These are phyloP conservation scores for Dione juno DNA, from an alignment of 2,888 invertebrate genomes.

Conservation along the genomic window DNA sequence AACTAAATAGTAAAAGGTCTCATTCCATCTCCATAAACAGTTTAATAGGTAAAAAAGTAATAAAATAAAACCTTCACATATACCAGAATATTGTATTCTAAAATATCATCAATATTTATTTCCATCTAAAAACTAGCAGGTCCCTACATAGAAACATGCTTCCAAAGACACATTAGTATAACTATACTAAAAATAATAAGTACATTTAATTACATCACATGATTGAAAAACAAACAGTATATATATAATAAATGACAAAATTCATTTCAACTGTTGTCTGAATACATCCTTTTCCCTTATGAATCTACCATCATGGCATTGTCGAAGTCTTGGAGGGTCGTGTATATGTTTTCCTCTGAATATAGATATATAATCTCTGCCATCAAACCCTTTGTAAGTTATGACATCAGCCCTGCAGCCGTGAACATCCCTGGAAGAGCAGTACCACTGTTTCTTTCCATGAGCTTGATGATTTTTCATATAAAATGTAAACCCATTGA, in stretches of 20 bases:
- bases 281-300: conserved; percentile 72
- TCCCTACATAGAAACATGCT: conserved; percentile 73
- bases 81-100: conserved; percentile 78
- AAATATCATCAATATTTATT: conserved; percentile 65
- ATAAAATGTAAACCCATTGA: conserved; percentile 78
- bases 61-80: conserved; percentile 36
- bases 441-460: conserved; percentile 80
- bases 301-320: conserved; percentile 76
- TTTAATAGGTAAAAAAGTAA: conserved; percentile 35
- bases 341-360: conserved; percentile 77
- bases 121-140: conserved; percentile 70
- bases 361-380: conserved; percentile 77
- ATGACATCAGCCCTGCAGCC: conserved; percentile 78
- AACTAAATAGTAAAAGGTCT: neutral
- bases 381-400: conserved; percentile 73
- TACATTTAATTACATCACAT: conserved; percentile 71
- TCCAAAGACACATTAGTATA: conserved; percentile 59
- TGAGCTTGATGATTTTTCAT: conserved; percentile 81
- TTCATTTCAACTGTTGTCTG: conserved; percentile 56
- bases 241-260: conserved; percentile 46
- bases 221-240: conserved; percentile 53
- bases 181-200: conserved; percentile 47
- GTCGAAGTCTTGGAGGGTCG: conserved; percentile 71
- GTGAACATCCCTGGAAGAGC: conserved; percentile 75
- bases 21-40: neutral